A percentile compares a stretch with the other conserved stretches of the same genome.
Conservation (phyloP, 2,113 vertebrate genomes). For the Empidonax traillii region DNA sequence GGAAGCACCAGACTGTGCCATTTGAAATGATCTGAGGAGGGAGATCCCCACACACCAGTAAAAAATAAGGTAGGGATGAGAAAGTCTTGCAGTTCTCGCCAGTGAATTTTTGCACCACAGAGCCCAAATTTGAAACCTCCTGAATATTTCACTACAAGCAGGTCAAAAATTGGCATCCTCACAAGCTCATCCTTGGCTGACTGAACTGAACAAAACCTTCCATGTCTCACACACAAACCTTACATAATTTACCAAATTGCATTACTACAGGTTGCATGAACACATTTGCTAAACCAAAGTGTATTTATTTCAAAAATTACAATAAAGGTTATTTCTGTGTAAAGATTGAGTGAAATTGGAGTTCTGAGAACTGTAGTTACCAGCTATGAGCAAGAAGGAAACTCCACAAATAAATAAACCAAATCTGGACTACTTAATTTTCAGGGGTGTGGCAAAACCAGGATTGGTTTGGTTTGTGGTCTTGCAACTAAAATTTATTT, state of each 20-base stretch:
- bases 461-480: not conserved
- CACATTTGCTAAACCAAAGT: not conserved
- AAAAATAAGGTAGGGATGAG: accelerated
- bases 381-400: not conserved
- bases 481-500: not conserved
- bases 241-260: not conserved
- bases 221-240: not conserved
- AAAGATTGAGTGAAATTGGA: not conserved
- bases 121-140: not conserved
- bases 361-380: not conserved
- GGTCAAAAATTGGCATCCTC: not conserved
- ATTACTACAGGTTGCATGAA: not conserved
- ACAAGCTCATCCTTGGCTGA: not conserved
- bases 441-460: not conserved
- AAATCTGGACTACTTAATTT: not conserved
- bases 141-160: not conserved
- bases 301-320: not conserved
- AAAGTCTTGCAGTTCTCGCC: not conserved
- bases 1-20: not conserved
- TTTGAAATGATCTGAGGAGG: not conserved
- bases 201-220: not conserved
- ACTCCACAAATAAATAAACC: not conserved
- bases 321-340: not conserved
- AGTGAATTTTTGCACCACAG: accelerated
- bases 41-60: not conserved